Evolutionary conservation across 1,140 invertebrate species (phyloP).

Genomic region (Carcinoscorpius rotundicauda): DNA sequence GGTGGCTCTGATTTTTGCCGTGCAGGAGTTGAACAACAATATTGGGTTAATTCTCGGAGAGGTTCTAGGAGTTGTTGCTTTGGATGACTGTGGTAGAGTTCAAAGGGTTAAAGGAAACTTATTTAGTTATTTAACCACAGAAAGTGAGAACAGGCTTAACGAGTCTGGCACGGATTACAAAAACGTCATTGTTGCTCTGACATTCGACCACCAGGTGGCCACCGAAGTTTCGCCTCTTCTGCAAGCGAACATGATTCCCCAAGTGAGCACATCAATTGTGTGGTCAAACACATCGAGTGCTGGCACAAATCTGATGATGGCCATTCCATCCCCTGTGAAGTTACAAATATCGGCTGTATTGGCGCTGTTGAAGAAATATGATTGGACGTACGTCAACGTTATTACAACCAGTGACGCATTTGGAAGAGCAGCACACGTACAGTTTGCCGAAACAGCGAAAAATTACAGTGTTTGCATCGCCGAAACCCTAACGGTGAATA

Average conservation of each 20-base stretch:
- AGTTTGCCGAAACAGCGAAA: constrained; percentile 16
- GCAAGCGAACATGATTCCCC: constrained; percentile 9
- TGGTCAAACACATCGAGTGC: background rate
- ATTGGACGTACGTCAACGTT: constrained; percentile 17
- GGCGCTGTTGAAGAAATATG: constrained; percentile 11
- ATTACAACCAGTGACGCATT: constrained; percentile 17
- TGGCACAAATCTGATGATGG: background rate
- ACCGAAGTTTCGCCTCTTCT: constrained; percentile 14
- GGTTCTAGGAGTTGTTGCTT: constrained; percentile 26
- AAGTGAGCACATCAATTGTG: constrained; percentile 9
- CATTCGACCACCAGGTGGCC: constrained; percentile 11
- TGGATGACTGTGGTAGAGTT: constrained; percentile 27
- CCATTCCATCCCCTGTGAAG: constrained; percentile 5
- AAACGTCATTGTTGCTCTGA: constrained; percentile 14
- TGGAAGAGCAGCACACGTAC: constrained; percentile 2
- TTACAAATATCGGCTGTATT: constrained; percentile 13
- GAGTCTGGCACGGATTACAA: constrained; percentile 6
- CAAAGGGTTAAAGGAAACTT: constrained; percentile 26
- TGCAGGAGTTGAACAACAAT: constrained; percentile 25
- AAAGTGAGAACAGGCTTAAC: constrained; percentile 8
- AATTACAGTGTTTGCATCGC: constrained; percentile 12
- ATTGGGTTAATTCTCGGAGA: constrained; percentile 21
- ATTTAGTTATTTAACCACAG: constrained; percentile 31
- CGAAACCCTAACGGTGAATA: constrained; percentile 10
- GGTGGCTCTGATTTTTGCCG: constrained; percentile 25